Conservation (phyloP, 2,797 vertebrate genomes). For the Cheirogaleus major region DNA sequence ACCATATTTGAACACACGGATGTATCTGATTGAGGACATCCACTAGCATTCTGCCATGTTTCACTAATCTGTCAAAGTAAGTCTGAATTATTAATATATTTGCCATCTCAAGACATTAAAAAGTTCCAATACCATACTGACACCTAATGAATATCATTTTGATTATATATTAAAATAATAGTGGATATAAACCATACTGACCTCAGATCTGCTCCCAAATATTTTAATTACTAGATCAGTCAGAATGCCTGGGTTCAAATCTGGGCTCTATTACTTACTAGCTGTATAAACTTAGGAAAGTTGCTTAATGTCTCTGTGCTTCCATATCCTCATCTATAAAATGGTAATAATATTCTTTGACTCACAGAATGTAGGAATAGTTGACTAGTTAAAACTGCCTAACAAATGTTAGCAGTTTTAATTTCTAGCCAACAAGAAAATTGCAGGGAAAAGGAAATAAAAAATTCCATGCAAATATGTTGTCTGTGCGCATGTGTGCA, state of each 20-base stretch:
- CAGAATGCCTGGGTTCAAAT: not conserved
- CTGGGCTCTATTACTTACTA: not conserved
- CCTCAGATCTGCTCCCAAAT: not conserved
- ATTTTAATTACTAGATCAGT: conserved; percentile 10
- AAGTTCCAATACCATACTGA: not conserved
- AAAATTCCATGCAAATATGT: not conserved
- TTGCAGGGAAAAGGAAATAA: conserved; percentile 1
- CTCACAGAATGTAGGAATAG: not conserved
- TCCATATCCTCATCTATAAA: not conserved
- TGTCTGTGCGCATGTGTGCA: not conserved
- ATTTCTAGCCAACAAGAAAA: conserved; percentile 24
- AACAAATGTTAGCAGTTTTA: not conserved
- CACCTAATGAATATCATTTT: not conserved
- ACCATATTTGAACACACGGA: not conserved
- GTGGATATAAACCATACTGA: not conserved
- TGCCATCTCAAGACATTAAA: conserved; percentile 3
- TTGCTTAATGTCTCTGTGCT: not conserved
- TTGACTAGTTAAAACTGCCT: not conserved
- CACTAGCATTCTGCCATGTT: not conserved
- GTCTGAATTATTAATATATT: not conserved
- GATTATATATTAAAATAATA: conserved; percentile 31
- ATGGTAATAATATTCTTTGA: not conserved
- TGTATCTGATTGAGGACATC: not conserved
- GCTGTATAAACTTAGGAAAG: not conserved
- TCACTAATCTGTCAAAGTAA: not conserved